These are phyloP conservation scores for Micromesistius poutassou DNA, from an alignment of 2,797 vertebrate genomes.

Conservation along the genomic window DNA sequence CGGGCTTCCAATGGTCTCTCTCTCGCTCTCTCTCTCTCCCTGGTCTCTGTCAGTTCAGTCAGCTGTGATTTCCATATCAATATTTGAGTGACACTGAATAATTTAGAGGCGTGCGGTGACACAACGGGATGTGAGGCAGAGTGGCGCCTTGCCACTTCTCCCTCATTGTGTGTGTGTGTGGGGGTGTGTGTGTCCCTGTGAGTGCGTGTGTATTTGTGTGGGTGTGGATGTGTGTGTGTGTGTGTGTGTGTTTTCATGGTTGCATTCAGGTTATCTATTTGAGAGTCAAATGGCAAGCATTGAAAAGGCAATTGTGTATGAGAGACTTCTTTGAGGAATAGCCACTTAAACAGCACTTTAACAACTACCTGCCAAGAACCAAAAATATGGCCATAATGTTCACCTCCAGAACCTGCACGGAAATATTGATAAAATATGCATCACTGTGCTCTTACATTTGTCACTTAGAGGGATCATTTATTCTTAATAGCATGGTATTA, in stretches of 20 bases:
- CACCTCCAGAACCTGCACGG: slow-evolving; percentile 17
- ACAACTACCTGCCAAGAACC: slow-evolving; percentile 24
- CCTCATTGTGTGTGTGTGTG: slow-evolving; percentile 50
- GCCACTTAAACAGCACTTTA: slow-evolving; percentile 31
- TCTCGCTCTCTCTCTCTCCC: slow-evolving; percentile 34
- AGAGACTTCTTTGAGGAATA: slow-evolving; percentile 37
- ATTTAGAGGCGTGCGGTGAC: slow-evolving; percentile 74
- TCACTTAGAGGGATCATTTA: too few species aligned
- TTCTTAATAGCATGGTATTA: neutral
- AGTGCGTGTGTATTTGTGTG: slow-evolving; percentile 10
- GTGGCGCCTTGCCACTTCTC: slow-evolving; percentile 61
- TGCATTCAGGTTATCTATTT: slow-evolving; percentile 57
- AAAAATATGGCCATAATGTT: slow-evolving; percentile 12
- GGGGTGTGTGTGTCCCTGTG: slow-evolving; percentile 30
- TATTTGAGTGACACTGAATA: slow-evolving; percentile 83
- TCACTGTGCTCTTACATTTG: neutral
- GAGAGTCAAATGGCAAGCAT: slow-evolving; percentile 49
- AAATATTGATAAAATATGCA: slow-evolving; percentile 15
- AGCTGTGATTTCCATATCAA: slow-evolving; percentile 83
- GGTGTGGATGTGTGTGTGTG: slow-evolving; percentile 8
- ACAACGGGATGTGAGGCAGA: slow-evolving; percentile 72
- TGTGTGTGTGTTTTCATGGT: slow-evolving; percentile 18
- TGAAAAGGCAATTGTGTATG: slow-evolving; percentile 59
- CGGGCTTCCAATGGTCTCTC: slow-evolving; percentile 47
- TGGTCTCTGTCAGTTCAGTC: slow-evolving; percentile 69